Base-by-base conservation (phyloP, 2,113 vertebrate species). In the Chunga burmeisteri region DNA sequence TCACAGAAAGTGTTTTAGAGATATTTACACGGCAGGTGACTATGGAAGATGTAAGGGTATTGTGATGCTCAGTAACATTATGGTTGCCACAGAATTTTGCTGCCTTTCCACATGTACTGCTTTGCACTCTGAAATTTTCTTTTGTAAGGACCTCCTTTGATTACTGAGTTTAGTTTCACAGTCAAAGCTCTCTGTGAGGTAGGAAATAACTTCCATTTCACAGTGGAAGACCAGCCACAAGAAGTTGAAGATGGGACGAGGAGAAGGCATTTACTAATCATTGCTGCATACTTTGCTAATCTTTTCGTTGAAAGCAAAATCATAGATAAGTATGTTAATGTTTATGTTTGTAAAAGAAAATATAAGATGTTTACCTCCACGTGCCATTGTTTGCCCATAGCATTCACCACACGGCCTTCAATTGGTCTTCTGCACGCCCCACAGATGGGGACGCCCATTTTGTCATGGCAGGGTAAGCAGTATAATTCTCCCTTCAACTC, bases 311-410 rank as follows among this genome's bases (percentile, higher is more conserved):
- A 88, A 90, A 74, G 49, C 32, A 87, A 75, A 88, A 73, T 42
- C 74, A 40, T 47, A 79, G 58, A 1, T 16, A 50, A 82, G 17
- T 47, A 81, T 11, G n/a, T 18, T 62, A 23, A 47, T 6, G 9
- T 80, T 88, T 71, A 72, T 3, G 4, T 59, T 56, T 81, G n/a
- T 56, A 71, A 88, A 81, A 81, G 42, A 53, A 20, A 66, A 34
- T 19, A 32, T 19, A 25, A 7, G 47, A 50, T 34, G 86, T 98
- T 84, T 98, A 99, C 99, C 99, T 99, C 99, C 90, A 99, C 99
- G 3, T 99, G 99, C 99, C 99, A 99, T 89, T 99, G 99, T 92
- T 99, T 99, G 73, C 99, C 99, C 99, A 99, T 99, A 67, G 99
- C 99, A 34, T 99, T 99, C 56, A 99, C 99, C 94, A 99, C 99